Evolutionary conservation across 1,140 invertebrate genomes (phyloP), one percentile per base, ranked within the genome.

Genomic region (Drosophila seguyi): DNA sequence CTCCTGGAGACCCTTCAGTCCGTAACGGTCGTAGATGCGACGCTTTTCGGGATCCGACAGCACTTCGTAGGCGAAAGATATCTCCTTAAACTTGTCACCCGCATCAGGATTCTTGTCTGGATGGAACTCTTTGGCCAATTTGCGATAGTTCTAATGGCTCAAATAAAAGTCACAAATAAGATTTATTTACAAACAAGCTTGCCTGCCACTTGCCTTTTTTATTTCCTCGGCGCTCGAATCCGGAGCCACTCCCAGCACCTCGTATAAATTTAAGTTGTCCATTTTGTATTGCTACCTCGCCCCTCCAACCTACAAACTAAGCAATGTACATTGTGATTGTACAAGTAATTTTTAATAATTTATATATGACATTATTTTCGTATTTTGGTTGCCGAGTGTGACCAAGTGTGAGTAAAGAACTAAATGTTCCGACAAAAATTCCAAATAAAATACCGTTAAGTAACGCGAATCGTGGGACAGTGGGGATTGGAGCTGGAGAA

Each of bases 41-140:
- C 96, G 93, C 92, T 96, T 96, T 65, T 95, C 95, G 8, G 95
- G 94, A 93, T 95, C 95, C 2, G 96, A 97, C 6, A 98, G 93
- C 36, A 97, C 95, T 93, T 98, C 97, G 92, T 98, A 97, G 6
- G 97, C 97, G 92, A 96, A 97, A 61, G 96, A 97, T 79, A 98
- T 98, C 94, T 98, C 97, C 92, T 98, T 98, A 87, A 98, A 97
- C 93, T 96, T 96, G 75, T 97, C 96, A 47, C 96, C 97, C 62
- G 96, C 95, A 74, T 95, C 95, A 4, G 95, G 95, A 93, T 98
- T 98, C 91, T 97, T 98, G 82, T 98, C 97, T 22, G 97, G 97
- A 93, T 98, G 97, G 92, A 95, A 97, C 94, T 97, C 96, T 93
- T 97, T 97, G 6, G 97, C 97, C 78, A 98, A 93, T 93, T 96